These are phyloP conservation scores for Myopa testacea DNA, from an alignment of 2,888 invertebrate species.

Conservation along the genomic window DNA sequence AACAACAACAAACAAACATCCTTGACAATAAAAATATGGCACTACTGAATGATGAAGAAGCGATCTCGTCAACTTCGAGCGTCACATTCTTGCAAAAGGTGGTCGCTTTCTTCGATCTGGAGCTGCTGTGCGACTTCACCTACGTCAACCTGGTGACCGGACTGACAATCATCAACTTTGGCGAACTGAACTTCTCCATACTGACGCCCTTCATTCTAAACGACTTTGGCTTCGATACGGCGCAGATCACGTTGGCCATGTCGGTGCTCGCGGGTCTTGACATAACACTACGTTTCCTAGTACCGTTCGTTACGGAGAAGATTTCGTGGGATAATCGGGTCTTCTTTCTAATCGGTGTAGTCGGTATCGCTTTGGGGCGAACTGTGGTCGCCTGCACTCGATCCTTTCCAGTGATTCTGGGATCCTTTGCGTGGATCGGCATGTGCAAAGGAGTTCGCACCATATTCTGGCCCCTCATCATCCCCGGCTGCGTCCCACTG, in stretches of 20 bases:
- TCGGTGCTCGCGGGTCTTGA: constrained; percentile 77
- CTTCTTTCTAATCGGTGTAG: constrained; percentile 77
- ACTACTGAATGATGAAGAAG: constrained; percentile 30
- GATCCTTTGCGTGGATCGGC: constrained; percentile 76
- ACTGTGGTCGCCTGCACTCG: constrained; percentile 72
- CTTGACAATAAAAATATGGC: constrained; percentile 25
- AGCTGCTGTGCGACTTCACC: constrained; percentile 76
- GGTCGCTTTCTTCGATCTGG: constrained; percentile 77
- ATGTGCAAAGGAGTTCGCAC: constrained; percentile 79
- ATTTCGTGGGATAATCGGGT: constrained; percentile 79
- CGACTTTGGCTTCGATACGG: constrained; percentile 73
- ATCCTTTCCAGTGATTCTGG: constrained; percentile 71
- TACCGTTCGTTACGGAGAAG: constrained; percentile 77
- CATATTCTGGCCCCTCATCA: constrained; percentile 80
- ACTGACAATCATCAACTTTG: constrained; percentile 77
- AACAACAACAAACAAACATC: neutral
- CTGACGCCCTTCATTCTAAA: constrained; percentile 79
- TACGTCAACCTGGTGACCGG: constrained; percentile 80
- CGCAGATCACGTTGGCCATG: constrained; percentile 76
- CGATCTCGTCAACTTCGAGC: constrained; percentile 38
- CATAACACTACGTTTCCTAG: constrained; percentile 74
- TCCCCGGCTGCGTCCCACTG: constrained; percentile 78
- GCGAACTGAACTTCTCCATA: constrained; percentile 79
- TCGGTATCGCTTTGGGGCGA: constrained; percentile 76
- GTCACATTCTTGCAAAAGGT: constrained; percentile 71